Evolutionary conservation across 2,888 invertebrate species (phyloP).

Genomic region (Panopea generosa): DNA sequence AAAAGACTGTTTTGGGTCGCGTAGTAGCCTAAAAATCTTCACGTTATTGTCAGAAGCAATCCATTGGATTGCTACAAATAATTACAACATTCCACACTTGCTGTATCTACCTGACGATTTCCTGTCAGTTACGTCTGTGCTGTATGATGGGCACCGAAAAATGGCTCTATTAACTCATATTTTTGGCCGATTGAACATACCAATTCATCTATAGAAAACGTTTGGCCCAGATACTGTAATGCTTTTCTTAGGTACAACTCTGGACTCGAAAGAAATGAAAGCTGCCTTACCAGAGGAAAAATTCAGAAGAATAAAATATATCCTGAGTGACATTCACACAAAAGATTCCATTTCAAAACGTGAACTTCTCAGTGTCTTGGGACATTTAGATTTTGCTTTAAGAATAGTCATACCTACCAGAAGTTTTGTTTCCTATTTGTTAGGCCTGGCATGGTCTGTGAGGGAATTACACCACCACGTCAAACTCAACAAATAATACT

Average conservation of each 20-base stretch:
- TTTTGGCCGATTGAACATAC: constrained; percentile 46
- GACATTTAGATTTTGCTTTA: constrained; percentile 33
- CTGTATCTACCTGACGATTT: constrained; percentile 58
- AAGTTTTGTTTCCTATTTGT: constrained; percentile 38
- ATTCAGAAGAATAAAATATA: constrained; percentile 10
- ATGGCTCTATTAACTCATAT: constrained; percentile 46
- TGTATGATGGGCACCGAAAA: constrained; percentile 34
- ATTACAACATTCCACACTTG: constrained; percentile 40
- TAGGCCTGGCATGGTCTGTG: constrained; percentile 21
- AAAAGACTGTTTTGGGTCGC: constrained; percentile 39
- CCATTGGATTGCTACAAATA: constrained; percentile 49
- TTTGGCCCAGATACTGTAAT: constrained; percentile 34
- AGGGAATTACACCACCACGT: constrained; percentile 36
- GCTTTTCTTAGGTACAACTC: constrained; percentile 52
- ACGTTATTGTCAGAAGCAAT: constrained; percentile 41
- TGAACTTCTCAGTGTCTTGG: constrained; percentile 24
- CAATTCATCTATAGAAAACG: constrained; percentile 45
- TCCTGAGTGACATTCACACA: background rate
- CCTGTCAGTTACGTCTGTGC: constrained; percentile 29
- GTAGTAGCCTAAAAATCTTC: constrained; percentile 51
- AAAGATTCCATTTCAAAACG: constrained; percentile 22
- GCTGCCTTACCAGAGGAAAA: constrained; percentile 47
- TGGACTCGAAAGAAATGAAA: constrained; percentile 50
- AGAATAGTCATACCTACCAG: constrained; percentile 26
- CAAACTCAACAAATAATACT: constrained; percentile 14